Conservation (phyloP, 2,888 invertebrate species). For the Bombylius discolor region DNA sequence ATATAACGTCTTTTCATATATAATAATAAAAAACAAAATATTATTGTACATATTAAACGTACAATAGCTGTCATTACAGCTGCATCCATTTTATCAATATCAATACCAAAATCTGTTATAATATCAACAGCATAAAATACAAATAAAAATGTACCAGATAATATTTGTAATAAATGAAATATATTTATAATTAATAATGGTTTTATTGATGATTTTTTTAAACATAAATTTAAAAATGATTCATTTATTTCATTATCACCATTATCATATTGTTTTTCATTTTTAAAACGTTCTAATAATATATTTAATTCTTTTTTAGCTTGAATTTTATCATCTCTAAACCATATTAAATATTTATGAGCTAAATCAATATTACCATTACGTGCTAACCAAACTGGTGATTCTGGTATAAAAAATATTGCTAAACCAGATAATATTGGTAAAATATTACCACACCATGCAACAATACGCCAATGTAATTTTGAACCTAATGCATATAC, state of each 20-base stretch:
- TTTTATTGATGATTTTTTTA: conserved; percentile 50
- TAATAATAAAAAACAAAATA: conserved; percentile 52
- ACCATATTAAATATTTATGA: conserved; percentile 43
- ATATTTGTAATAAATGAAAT: conserved; percentile 58
- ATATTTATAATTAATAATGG: conserved; percentile 59
- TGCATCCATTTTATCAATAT: conserved; percentile 40
- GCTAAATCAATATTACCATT: conserved; percentile 44
- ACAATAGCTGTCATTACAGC: conserved; percentile 58
- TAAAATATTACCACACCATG: conserved; percentile 46
- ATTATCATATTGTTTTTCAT: conserved; percentile 40
- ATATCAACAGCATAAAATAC: conserved; percentile 70
- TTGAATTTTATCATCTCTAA: conserved; percentile 45
- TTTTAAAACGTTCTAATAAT: conserved; percentile 45
- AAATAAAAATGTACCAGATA: conserved; percentile 63
- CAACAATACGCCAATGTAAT: conserved; percentile 57
- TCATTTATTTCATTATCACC: conserved; percentile 35
- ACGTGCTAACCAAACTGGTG: conserved; percentile 60
- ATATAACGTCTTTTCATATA: conserved; percentile 51
- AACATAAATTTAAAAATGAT: conserved; percentile 42
- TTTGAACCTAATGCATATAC: conserved; percentile 57
- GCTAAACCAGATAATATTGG: conserved; percentile 47
- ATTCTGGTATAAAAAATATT: conserved; percentile 57
- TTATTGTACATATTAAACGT: conserved; percentile 48
- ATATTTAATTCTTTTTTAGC: conserved; percentile 49
- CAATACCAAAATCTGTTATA: conserved; percentile 43